Conservation (phyloP, 2,113 vertebrate genomes). For the Hemibagrus wyckioides region DNA sequence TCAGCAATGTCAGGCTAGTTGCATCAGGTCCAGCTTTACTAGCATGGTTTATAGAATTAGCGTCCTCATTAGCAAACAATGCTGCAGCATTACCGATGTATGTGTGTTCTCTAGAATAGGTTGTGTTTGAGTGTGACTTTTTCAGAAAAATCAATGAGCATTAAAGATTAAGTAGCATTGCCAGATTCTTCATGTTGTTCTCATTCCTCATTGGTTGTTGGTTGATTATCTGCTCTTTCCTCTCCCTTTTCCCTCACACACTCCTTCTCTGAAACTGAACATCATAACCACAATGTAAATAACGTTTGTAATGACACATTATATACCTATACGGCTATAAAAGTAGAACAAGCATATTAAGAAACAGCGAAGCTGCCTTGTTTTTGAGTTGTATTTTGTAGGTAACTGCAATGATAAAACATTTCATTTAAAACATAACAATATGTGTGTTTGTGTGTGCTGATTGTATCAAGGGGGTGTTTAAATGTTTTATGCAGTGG, state of each 20-base stretch:
- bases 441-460: slow-evolving; percentile 41
- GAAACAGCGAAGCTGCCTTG: neutral
- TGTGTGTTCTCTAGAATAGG: neutral
- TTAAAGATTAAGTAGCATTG: neutral
- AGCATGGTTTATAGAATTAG: neutral
- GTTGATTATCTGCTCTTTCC: neutral
- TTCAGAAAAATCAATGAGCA: neutral
- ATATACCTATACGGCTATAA: neutral
- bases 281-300: neutral
- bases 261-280: neutral
- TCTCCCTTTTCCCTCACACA: slow-evolving; percentile 10
- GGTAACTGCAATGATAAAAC: neutral
- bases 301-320: neutral
- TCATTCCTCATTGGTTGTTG: neutral
- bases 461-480: slow-evolving; percentile 45
- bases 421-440: neutral
- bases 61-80: neutral
- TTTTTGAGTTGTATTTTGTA: neutral
- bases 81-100: neutral
- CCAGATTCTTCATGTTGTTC: neutral
- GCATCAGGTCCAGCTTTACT: neutral
- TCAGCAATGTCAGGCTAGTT: neutral
- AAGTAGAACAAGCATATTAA: too few relatives aligned
- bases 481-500: slow-evolving; percentile 72
- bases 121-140: neutral